These are phyloP conservation scores for Mus spicilegus DNA, from an alignment of 2,113 vertebrate genomes.

Conservation along the genomic window DNA sequence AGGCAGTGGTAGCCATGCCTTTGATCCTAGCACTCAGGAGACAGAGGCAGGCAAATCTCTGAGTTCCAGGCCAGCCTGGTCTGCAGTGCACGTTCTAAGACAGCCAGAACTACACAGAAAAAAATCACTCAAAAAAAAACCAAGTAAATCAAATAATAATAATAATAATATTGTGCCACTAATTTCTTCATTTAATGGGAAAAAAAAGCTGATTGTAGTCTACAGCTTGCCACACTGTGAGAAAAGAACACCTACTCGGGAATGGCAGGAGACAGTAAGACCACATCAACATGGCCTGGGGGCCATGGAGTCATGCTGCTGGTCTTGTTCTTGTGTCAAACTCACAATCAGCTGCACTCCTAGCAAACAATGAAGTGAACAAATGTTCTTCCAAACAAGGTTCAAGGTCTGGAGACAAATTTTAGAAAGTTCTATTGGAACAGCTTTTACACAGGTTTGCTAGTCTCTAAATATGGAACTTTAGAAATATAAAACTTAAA, in stretches of 20 bases:
- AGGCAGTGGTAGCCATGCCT: too few relatives aligned
- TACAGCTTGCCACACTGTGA: neutral
- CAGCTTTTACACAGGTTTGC: neutral
- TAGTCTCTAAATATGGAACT: neutral
- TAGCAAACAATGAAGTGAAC: neutral
- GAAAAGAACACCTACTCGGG: constrained; percentile 31
- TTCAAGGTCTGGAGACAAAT: constrained; percentile 1
- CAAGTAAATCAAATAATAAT: too few relatives aligned
- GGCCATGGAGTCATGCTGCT: constrained; percentile 11
- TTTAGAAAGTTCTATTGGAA: neutral
- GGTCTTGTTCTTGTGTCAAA: constrained; percentile 60
- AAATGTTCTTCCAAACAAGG: constrained; percentile 61
- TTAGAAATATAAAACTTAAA: constrained; percentile 31
- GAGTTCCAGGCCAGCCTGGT: too few relatives aligned
- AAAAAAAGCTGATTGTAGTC: neutral
- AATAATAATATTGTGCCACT: too few relatives aligned
- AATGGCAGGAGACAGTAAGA: constrained; percentile 7
- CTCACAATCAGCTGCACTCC: constrained; percentile 53
- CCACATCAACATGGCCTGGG: constrained; percentile 24
- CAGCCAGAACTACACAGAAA: too few relatives aligned
- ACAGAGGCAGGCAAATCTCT: too few relatives aligned
- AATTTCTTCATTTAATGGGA: too few relatives aligned
- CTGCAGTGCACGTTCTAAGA: too few relatives aligned
- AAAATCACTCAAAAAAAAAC: too few relatives aligned
- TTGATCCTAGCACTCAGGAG: too few relatives aligned